phyloP scores from a whole-genome alignment of 2,113 vertebrate genomes.

The Python bivittatus region DNA sequence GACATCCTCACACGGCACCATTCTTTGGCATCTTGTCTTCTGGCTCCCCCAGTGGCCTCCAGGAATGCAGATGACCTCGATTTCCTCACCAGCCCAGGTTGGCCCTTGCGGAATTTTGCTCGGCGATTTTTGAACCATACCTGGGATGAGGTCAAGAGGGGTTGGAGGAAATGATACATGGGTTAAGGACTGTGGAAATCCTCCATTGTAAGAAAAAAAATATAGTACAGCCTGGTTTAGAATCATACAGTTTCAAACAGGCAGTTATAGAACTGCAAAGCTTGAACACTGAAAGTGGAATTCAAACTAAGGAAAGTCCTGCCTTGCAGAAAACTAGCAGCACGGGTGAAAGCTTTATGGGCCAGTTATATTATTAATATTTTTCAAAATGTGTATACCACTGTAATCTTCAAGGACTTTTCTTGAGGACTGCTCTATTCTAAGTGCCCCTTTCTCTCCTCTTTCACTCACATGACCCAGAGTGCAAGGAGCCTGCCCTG shows the following conservation, averaged over 20 bases:
- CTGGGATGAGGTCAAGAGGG: constrained; percentile 44
- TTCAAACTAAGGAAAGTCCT: not conserved
- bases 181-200: not conserved
- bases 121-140: constrained; percentile 87
- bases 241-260: not conserved
- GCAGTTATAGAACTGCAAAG: not conserved
- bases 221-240: not conserved
- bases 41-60: constrained; percentile 16
- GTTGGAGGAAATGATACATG: not conserved
- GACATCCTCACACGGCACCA: constrained; percentile 31
- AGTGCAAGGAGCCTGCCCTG: not conserved
- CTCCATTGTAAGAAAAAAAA: not conserved
- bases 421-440: not conserved
- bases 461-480: not conserved
- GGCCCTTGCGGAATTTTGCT: constrained; percentile 82
- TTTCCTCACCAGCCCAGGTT: constrained; percentile 35
- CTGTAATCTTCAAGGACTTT: not conserved
- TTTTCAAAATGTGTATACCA: not conserved
- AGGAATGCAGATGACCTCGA: not conserved
- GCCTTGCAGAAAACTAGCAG: not conserved
- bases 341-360: not conserved
- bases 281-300: not conserved
- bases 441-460: not conserved
- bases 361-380: not conserved
- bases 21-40: not conserved